These are phyloP conservation scores for Etia nguti DNA, from an alignment of 2,113 vertebrate genomes.

Conservation along the genomic window DNA sequence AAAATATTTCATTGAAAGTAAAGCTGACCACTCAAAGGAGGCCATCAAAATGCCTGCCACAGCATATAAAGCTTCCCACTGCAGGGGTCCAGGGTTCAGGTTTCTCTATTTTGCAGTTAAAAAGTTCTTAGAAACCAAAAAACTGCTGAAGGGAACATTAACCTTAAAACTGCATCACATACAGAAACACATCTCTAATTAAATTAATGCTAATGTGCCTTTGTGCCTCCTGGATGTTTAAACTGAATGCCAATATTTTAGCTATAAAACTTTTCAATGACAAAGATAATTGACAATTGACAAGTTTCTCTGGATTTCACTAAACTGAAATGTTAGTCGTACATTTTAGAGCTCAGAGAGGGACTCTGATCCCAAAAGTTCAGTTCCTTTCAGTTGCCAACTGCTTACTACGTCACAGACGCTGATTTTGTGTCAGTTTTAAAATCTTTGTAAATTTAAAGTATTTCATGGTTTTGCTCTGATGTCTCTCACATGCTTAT, in stretches of 20 bases:
- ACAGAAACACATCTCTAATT: neutral
- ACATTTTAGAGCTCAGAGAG: neutral
- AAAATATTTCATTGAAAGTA: neutral
- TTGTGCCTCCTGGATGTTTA: neutral
- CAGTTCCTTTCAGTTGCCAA: too few relatives aligned
- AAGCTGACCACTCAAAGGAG: neutral
- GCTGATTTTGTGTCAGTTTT: neutral
- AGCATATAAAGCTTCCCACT: neutral
- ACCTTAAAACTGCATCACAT: neutral
- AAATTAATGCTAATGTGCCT: neutral
- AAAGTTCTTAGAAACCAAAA: neutral
- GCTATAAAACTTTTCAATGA: neutral
- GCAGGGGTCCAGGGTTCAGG: rapidly evolving
- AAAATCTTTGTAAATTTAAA: neutral
- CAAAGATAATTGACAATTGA: neutral
- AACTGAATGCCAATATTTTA: neutral
- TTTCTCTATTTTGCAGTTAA: neutral
- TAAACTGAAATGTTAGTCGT: neutral
- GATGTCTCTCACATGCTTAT: neutral
- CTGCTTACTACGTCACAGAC: neutral
- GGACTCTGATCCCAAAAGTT: neutral
- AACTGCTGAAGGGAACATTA: neutral
- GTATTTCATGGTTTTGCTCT: neutral
- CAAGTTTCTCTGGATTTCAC: neutral
- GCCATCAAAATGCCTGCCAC: neutral